phyloP scores from a whole-genome alignment of 2,113 vertebrate species.

The Alethe castanea region DNA sequence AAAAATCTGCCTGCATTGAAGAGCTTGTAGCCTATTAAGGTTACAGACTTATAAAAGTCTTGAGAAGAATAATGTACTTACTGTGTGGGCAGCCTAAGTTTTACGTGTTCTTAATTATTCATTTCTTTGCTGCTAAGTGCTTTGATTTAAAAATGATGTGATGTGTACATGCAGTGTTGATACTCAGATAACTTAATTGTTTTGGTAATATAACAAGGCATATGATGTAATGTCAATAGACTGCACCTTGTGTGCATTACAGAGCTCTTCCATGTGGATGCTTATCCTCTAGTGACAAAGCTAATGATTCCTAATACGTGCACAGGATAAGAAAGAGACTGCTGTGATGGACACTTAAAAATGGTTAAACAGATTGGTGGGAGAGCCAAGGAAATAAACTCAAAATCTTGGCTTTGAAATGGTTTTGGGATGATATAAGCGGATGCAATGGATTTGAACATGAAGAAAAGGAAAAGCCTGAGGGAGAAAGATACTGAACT shows the following conservation, averaged over 20 bases:
- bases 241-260: constrained; percentile 38
- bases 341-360: constrained; percentile 39
- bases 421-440: background rate
- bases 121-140: constrained; percentile 53
- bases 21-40: background rate
- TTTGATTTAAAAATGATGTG: constrained; percentile 42
- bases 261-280: constrained; percentile 18
- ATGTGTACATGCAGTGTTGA: constrained; percentile 21
- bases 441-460: background rate
- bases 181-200: constrained; percentile 55
- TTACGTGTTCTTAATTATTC: constrained; percentile 53
- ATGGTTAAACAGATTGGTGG: constrained; percentile 32
- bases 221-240: constrained; percentile 52
- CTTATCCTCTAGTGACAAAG: constrained; percentile 14
- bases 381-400: background rate
- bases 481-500: background rate
- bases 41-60: background rate
- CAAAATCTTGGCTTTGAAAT: background rate
- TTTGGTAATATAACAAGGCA: constrained; percentile 59
- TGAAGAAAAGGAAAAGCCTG: background rate
- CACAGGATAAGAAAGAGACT: constrained; percentile 2
- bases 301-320: constrained; percentile 32
- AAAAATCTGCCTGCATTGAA: background rate
- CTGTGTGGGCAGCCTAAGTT: constrained; percentile 20
- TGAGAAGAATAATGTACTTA: constrained; percentile 29